Evolutionary conservation across 2,888 invertebrate species (phyloP).

Genomic region (Steinernema carpocapsae): DNA sequence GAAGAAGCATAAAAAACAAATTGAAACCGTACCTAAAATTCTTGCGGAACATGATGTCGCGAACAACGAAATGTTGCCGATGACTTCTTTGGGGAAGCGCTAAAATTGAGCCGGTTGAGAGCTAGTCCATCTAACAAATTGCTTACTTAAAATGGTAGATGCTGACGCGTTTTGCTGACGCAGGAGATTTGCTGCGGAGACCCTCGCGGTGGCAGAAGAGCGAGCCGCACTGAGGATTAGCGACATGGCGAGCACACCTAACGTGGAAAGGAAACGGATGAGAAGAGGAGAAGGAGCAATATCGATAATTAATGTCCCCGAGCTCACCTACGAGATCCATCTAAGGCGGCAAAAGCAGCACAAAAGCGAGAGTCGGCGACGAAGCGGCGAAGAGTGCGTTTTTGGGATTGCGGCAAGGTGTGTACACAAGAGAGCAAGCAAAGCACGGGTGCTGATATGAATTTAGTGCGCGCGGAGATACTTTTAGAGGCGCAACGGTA

Average conservation of each 20-base stretch:
- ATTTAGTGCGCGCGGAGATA: no score
- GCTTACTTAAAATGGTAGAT: background rate
- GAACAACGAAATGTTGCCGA: background rate
- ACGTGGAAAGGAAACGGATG: background rate
- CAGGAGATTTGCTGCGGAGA: conserved; percentile 7
- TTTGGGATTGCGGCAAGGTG: no score
- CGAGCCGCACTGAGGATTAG: conserved; percentile 3
- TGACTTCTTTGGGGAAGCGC: background rate
- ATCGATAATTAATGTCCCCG: conserved; percentile 18
- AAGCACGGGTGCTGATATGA: no score
- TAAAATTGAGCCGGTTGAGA: no score
- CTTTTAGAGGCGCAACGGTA: no score
- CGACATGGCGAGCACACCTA: conserved; percentile 26
- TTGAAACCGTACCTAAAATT: background rate
- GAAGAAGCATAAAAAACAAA: background rate
- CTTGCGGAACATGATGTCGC: conserved; percentile 17
- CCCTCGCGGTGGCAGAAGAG: background rate
- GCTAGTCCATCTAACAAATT: background rate
- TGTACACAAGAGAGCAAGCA: no score
- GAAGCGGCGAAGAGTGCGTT: no score
- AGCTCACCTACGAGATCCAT: conserved; percentile 10
- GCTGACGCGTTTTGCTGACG: background rate
- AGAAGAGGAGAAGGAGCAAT: background rate
- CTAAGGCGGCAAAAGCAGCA: no score
- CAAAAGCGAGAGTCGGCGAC: no score